These are phyloP conservation scores for Cancer borealis DNA, from an alignment of 2,888 invertebrate genomes.

Conservation along the genomic window DNA sequence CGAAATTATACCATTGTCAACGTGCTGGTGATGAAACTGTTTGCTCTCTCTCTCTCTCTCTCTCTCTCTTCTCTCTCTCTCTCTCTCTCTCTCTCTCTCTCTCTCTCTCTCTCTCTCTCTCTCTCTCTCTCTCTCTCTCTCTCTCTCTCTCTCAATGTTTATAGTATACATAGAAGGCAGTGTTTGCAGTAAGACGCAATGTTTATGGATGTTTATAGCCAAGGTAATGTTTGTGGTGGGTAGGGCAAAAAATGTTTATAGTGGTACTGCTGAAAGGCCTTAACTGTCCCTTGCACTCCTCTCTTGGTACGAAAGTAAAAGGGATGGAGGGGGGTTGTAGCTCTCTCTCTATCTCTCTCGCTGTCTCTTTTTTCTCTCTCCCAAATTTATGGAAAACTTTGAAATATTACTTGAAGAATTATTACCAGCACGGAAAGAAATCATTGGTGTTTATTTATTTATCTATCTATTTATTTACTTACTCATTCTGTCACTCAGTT, in stretches of 20 bases:
- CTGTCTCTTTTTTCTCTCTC: background rate
- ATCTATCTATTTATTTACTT: background rate
- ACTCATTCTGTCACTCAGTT: background rate
- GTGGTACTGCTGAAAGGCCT: no score
- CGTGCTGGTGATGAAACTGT: no score
- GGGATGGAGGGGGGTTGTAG: no score
- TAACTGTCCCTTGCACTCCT: no score
- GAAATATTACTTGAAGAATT: background rate
- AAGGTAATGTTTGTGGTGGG: no score
- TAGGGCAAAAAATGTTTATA: no score
- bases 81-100: slow-evolving; percentile 20
- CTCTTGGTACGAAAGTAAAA: no score
- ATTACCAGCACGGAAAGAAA: background rate
- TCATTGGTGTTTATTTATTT: background rate
- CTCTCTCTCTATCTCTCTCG: background rate
- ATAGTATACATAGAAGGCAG: no score
- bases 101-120: background rate
- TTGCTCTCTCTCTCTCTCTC: background rate
- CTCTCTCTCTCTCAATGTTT: background rate
- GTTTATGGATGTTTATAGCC: no score
- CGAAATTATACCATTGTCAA: background rate
- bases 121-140: slow-evolving; percentile 11
- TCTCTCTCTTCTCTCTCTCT: slow-evolving; percentile 18
- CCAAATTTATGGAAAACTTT: background rate
- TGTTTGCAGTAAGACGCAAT: no score